Evolutionary conservation across 1,140 invertebrate species (phyloP).

Genomic region (Amyelois transitella): DNA sequence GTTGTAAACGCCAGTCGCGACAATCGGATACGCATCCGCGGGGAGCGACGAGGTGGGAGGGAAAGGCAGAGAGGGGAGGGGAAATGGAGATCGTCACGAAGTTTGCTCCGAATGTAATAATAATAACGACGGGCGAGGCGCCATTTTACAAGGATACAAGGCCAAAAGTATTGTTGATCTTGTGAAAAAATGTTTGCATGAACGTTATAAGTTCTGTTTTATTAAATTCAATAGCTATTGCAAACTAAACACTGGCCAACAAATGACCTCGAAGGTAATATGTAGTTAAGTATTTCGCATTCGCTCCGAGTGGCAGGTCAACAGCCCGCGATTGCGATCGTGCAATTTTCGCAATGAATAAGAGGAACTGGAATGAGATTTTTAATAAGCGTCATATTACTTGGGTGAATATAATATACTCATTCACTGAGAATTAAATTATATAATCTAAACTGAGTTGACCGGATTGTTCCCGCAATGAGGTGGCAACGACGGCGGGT

Average conservation of each 20-base stretch:
- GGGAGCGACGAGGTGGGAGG: constrained; percentile 42
- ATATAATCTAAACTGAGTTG: constrained; percentile 30
- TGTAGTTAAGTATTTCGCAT: constrained; percentile 9
- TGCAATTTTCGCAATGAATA: constrained; percentile 30
- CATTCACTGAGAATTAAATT: constrained; percentile 18
- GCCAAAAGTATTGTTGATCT: constrained; percentile 60
- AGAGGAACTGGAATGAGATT: constrained; percentile 9
- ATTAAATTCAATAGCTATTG: neutral
- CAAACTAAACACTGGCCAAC: constrained; percentile 2
- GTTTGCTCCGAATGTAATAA: constrained; percentile 72
- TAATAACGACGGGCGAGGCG: constrained; percentile 68
- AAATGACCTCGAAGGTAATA: neutral
- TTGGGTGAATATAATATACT: constrained; percentile 11
- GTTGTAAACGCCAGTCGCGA: constrained; percentile 69
- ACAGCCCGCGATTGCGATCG: constrained; percentile 57
- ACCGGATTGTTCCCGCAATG: constrained; percentile 67
- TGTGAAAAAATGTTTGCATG: constrained; percentile 18
- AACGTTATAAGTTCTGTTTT: constrained; percentile 1
- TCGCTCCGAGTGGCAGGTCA: constrained; percentile 45
- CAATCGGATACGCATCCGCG: constrained; percentile 73
- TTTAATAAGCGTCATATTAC: too few species aligned
- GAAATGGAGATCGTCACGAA: constrained; percentile 67
- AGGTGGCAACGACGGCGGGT: constrained; percentile 60
- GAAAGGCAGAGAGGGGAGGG: constrained; percentile 34
- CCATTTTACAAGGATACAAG: constrained; percentile 74